Evolutionary conservation across 2,888 invertebrate genomes (phyloP), one percentile per base, ranked within the genome.

Genomic region (Pollenia angustigena): DNA sequence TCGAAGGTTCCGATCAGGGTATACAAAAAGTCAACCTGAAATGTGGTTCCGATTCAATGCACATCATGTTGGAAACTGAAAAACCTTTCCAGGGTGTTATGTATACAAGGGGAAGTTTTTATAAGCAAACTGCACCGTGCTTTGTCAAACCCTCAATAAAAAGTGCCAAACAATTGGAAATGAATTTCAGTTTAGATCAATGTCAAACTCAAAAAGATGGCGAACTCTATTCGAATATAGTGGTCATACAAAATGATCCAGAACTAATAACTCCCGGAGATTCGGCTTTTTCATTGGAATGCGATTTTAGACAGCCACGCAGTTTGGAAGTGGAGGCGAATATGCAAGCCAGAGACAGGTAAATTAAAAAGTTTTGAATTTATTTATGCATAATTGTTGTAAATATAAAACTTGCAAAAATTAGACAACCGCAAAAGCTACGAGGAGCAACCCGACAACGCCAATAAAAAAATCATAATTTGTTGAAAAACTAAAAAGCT

Each of bases 211-310:
- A 93, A 85, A 93, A 94, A 88, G 93, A 95, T 81, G 94, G 94
- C 14, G 94, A 95, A 56, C 93, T 94, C 6, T 95, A 94, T 90
- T 94, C 94, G 0, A 95, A 95, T 89, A 94, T 95, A 62, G 94
- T 96, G 40, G 94, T 96, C 4, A 93, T 96, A 69, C 96, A 96
- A 91, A 95, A 96, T 89, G 96, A 96, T 91, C 95, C 95, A 68
- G 95, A 95, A 89, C 91, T 95, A 16, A 95, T 95, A 85, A 95
- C 95, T 88, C 95, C 95, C 0, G 95, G 95, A 2, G 95, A 95
- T 90, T 95, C 95, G 6, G 96, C 96, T 52, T 95, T 96, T 90
- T 94, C 94, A 14, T 90, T 96, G 87, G 95, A 95, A 91, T 96
- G 96, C 88, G 95, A 96, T 91, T 95, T 95, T 89, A 93, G 94